Percentiles rank a stretch among this genome's conserved stretches.
phyloP scores from a whole-genome alignment of 2,888 invertebrate species.

The Gnatocerus cornutus region DNA sequence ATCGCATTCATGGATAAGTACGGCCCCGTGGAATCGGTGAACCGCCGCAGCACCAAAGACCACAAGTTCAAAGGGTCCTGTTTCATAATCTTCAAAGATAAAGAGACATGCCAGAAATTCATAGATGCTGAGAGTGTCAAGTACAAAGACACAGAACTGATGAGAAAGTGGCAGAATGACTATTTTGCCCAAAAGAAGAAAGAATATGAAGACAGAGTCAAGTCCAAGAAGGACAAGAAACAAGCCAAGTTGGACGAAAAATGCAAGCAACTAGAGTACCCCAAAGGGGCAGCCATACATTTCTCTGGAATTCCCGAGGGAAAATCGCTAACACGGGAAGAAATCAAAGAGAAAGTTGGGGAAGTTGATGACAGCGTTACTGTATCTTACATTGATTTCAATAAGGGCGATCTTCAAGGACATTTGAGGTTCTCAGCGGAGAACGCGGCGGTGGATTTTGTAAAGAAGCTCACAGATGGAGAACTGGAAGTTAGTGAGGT shows the following conservation, averaged over 20 bases:
- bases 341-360: conserved; percentile 81
- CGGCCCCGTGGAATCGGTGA: conserved; percentile 78
- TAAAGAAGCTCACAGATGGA: conserved; percentile 78
- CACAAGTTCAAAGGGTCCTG: conserved; percentile 92
- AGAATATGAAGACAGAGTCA: conserved; percentile 75
- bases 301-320: conserved; percentile 78
- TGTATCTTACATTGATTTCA: conserved; percentile 84
- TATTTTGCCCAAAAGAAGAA: conserved; percentile 80
- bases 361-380: conserved; percentile 75
- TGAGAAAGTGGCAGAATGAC: conserved; percentile 81
- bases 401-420: conserved; percentile 82
- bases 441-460: conserved; percentile 78
- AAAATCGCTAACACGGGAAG: conserved; percentile 77
- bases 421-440: conserved; percentile 82
- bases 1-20: conserved; percentile 82
- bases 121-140: conserved; percentile 77
- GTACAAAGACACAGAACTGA: conserved; percentile 80
- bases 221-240: conserved; percentile 74
- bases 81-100: conserved; percentile 88
- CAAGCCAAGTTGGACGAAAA: conserved; percentile 70
- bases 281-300: conserved; percentile 83
- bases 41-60: conserved; percentile 76
- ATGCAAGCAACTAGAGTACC: conserved; percentile 72
- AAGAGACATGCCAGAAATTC: conserved; percentile 87
- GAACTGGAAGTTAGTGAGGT: conserved; percentile 64